These are phyloP conservation scores for Mellivora capensis DNA, from an alignment of 2,113 vertebrate species.

Conservation along the genomic window DNA sequence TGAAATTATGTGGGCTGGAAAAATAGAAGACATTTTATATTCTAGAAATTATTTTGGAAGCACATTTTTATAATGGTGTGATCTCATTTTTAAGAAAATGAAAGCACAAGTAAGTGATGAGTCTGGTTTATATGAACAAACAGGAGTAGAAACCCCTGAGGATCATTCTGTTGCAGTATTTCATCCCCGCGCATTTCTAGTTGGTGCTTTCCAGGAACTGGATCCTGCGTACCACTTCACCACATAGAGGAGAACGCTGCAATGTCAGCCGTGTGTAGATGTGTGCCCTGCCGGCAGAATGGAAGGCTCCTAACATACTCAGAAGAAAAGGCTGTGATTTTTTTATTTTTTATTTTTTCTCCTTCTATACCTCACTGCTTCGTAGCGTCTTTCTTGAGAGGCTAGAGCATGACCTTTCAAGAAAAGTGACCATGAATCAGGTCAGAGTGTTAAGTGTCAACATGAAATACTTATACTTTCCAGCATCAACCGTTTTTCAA, in stretches of 20 bases:
- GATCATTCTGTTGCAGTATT: constrained; percentile 53
- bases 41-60: constrained; percentile 77
- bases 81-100: constrained; percentile 74
- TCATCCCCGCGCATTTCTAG: constrained; percentile 8
- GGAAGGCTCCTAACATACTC: neutral
- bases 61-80: constrained; percentile 79
- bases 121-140: constrained; percentile 55
- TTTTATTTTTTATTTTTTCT: neutral
- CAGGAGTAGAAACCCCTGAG: neutral
- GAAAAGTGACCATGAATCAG: neutral
- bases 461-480: neutral
- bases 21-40: constrained; percentile 77
- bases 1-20: constrained; percentile 66
- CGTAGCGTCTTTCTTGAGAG: neutral
- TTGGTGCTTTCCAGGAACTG: constrained; percentile 63
- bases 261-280: neutral
- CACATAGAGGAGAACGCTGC: neutral
- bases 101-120: constrained; percentile 62
- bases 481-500: neutral
- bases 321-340: neutral
- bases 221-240: neutral
- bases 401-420: neutral
- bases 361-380: constrained; percentile 24
- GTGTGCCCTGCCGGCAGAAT: neutral
- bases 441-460: neutral